phyloP scores from a whole-genome alignment of 2,113 vertebrate species.

The Tursiops truncatus region DNA sequence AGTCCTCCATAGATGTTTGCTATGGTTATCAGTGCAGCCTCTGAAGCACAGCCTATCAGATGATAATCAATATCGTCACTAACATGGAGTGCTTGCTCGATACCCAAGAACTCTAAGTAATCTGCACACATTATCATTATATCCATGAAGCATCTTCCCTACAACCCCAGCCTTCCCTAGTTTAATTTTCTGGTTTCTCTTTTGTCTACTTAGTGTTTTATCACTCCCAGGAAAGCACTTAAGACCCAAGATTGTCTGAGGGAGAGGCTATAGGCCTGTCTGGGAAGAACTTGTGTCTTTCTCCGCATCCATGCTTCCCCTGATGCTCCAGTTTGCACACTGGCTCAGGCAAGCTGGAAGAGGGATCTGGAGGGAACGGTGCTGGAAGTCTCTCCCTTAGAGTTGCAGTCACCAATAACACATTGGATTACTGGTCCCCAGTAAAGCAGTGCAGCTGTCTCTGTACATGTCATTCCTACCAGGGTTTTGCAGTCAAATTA shows the following conservation, averaged over 20 bases:
- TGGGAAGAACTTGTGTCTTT: neutral
- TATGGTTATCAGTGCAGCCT: neutral
- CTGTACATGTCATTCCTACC: neutral
- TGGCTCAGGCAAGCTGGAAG: neutral
- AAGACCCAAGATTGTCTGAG: neutral
- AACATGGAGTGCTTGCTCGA: neutral
- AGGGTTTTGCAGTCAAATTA: slow-evolving; percentile 24
- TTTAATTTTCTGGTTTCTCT: slow-evolving; percentile 27
- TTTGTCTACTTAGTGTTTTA: slow-evolving; percentile 19
- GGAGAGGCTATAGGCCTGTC: neutral
- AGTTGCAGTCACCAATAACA: neutral
- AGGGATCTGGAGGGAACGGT: neutral
- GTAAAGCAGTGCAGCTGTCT: neutral
- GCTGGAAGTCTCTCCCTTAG: neutral
- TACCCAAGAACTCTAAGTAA: neutral
- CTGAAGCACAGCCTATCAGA: neutral
- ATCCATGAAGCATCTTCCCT: neutral
- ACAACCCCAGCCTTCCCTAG: neutral
- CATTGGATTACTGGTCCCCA: neutral
- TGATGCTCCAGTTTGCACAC: accelerated
- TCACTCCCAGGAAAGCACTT: slow-evolving; percentile 41
- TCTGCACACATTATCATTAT: neutral
- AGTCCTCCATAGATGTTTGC: neutral
- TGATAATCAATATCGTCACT: neutral
- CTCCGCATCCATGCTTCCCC: too few relatives aligned